A percentile compares a stretch with the other conserved stretches of the same genome.
These are phyloP conservation scores for Melozone crissalis DNA, from an alignment of 2,113 vertebrate species.

Conservation along the genomic window DNA sequence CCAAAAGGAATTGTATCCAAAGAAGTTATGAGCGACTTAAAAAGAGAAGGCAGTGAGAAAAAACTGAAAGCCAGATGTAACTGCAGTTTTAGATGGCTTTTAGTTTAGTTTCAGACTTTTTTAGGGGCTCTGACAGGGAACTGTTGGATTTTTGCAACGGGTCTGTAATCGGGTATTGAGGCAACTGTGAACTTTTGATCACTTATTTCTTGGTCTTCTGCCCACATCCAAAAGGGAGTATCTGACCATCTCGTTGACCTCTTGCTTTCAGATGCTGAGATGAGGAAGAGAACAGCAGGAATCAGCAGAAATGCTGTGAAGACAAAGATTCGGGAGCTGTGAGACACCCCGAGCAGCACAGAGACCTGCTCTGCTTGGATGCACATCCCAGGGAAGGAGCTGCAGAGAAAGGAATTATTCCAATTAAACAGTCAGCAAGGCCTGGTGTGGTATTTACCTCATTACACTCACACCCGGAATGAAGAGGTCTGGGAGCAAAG, in stretches of 20 bases:
- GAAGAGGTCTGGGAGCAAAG: neutral
- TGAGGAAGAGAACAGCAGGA: neutral
- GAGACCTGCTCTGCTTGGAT: neutral
- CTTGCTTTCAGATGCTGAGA: neutral
- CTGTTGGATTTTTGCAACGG: neutral
- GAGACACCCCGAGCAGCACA: rapidly evolving
- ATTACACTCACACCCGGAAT: neutral
- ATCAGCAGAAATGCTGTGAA: neutral
- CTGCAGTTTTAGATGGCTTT: neutral
- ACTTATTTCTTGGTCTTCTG: slow-evolving; percentile 6
- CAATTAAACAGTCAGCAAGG: neutral
- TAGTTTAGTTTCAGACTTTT: neutral
- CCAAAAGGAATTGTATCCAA: slow-evolving; percentile 39
- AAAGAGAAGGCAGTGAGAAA: slow-evolving; percentile 37
- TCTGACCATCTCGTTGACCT: neutral
- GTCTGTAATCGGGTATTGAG: neutral
- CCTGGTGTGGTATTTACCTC: rapidly evolving
- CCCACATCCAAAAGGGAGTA: neutral
- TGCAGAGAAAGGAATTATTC: neutral
- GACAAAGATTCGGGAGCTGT: neutral
- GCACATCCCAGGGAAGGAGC: neutral
- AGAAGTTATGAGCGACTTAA: slow-evolving; percentile 62
- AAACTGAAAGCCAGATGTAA: slow-evolving; percentile 57
- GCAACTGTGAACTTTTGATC: neutral
- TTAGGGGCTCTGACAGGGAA: neutral